Evolutionary conservation across 2,888 invertebrate species (phyloP), one percentile per base, ranked within the genome.

Genomic region (Leptinotarsa juncta): DNA sequence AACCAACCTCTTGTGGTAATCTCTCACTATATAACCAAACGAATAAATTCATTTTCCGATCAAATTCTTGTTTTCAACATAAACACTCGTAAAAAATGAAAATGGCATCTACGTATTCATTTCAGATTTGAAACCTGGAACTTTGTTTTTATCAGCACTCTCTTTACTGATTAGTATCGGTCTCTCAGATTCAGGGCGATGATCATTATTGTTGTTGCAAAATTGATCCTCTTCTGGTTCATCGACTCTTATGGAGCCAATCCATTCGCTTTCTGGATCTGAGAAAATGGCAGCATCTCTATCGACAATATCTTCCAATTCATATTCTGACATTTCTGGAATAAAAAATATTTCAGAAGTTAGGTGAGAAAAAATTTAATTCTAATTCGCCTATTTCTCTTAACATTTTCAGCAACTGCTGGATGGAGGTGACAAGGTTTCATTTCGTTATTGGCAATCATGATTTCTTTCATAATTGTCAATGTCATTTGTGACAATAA

Each of bases 211-310:
- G 48, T 65, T 55, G 23, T 32, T 53, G 4, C 48, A 18, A 14
- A 74, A 70, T 55, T 72, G 67, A 62, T 85, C 84, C 32, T 86
- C 85, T 66, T 87, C 87, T 0, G 84, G 84, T 73, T 86, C 85
- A 72, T 87, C 87, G 2, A 86, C 80, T 78, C 84, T 85, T 60
- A 82, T 82, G 4, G 84, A 82, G 10, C 83, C 84, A 62, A 87
- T 89, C 93, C 93, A 93, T 82, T 93, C 93, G 82, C 93, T 93
- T 86, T 93, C 93, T 0, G 93, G 92, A 83, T 93, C 93, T 0
- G 93, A 93, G 86, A 93, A 93, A 77, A 93, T 89, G 79, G 87
- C 84, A 42, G 85, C 83, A 70, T 88, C 88, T 73, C 88, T 87
- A 62, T 92, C 91, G 23, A 90, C 85, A 7, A 91, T 85, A 74